Percentiles rank a stretch among this genome's conserved stretches.
These are phyloP conservation scores for Platyrinchus mystaceus DNA, from an alignment of 2,797 vertebrate species.

Conservation along the genomic window DNA sequence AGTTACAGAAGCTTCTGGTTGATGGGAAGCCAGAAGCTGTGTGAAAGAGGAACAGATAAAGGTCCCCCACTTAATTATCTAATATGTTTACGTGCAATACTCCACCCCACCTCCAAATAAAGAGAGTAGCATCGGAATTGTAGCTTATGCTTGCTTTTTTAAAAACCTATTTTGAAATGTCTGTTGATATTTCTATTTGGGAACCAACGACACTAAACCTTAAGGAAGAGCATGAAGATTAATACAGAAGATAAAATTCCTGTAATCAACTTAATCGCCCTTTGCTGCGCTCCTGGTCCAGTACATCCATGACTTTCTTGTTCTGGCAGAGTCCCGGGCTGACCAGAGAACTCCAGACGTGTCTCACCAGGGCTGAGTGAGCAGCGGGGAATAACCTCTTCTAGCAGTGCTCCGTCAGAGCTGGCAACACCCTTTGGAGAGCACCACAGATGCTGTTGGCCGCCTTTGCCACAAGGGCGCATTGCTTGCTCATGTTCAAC, in stretches of 20 bases:
- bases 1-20: neutral
- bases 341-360: neutral
- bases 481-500: neutral
- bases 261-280: too few species aligned
- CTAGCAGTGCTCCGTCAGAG: rapidly evolving
- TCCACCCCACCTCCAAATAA: neutral
- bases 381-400: too few species aligned
- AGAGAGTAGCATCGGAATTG: neutral
- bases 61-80: neutral
- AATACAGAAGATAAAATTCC: neutral
- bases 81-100: neutral
- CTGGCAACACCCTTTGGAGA: rapidly evolving
- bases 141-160: neutral
- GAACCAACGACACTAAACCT: neutral
- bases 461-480: neutral
- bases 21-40: neutral
- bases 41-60: neutral
- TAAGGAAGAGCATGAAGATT: neutral
- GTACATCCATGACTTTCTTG: neutral
- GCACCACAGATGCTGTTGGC: neutral
- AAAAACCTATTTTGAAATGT: neutral
- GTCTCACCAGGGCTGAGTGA: neutral
- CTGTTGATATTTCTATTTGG: neutral
- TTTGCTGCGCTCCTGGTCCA: neutral
- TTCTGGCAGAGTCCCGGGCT: rapidly evolving